Conservation (phyloP, 1,140 invertebrate genomes). For the Phymorhynchus buccinoides region DNA sequence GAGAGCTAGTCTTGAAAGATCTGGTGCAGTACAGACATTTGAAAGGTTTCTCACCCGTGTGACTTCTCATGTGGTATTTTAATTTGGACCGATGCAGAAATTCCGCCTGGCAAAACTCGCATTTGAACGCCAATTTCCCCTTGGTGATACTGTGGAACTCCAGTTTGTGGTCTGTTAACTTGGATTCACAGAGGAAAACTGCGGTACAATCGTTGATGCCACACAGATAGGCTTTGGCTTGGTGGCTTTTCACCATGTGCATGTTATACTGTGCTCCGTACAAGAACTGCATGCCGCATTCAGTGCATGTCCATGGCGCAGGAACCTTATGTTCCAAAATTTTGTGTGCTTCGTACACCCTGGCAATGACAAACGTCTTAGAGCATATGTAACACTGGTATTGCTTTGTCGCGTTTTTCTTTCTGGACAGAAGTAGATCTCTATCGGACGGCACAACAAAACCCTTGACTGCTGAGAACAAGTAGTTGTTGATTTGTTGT, state of each 20-base stretch:
- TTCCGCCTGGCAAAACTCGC: conserved; percentile 7
- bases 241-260: not conserved
- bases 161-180: not conserved
- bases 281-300: conserved; percentile 16
- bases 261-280: not conserved
- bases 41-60: conserved; percentile 24
- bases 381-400: not conserved
- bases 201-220: not conserved
- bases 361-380: not conserved
- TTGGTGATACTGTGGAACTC: not conserved
- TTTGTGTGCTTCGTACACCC: conserved; percentile 7
- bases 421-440: not conserved
- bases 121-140: not conserved
- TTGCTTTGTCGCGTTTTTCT: not conserved
- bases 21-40: conserved; percentile 17
- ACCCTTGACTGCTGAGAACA: not conserved
- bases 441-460: not conserved
- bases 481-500: not conserved
- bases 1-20: conserved; percentile 8
- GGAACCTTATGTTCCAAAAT: conserved; percentile 25
- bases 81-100: not conserved
- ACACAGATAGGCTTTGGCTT: not conserved
- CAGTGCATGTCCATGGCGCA: not conserved
- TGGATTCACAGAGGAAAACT: not conserved
- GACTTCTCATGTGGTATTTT: conserved; percentile 19